Percentiles rank a stretch among this genome's conserved stretches.
These are phyloP conservation scores for Esperia sulphurella DNA, from an alignment of 2,888 invertebrate genomes.

Conservation along the genomic window DNA sequence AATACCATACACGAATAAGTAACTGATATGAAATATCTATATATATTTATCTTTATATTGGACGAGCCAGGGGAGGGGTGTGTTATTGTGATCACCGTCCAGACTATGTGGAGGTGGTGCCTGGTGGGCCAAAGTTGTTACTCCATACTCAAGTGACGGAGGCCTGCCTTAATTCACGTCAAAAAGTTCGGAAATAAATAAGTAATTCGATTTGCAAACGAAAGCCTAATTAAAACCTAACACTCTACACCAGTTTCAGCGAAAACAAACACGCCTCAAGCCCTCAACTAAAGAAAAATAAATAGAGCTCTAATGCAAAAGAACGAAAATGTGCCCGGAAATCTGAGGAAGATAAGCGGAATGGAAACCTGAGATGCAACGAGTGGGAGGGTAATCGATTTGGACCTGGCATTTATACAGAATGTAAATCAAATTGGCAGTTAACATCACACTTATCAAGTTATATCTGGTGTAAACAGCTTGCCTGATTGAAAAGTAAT, in stretches of 20 bases:
- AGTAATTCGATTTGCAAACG: not conserved
- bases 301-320: conserved; percentile 39
- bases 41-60: too few relatives aligned
- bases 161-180: too few relatives aligned
- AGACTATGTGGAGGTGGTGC: too few relatives aligned
- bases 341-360: conserved; percentile 47
- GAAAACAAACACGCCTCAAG: conserved; percentile 26
- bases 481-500: not conserved
- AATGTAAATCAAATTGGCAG: too few relatives aligned
- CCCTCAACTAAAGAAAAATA: conserved; percentile 33
- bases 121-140: too few relatives aligned
- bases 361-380: conserved; percentile 35
- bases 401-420: not conserved
- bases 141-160: too few relatives aligned
- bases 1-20: too few relatives aligned
- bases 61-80: too few relatives aligned
- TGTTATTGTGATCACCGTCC: too few relatives aligned
- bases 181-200: too few relatives aligned
- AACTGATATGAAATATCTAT: too few relatives aligned
- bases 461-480: not conserved
- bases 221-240: conserved; percentile 10
- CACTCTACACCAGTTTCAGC: conserved; percentile 1
- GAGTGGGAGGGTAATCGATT: not conserved
- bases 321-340: conserved; percentile 38
- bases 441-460: too few relatives aligned